Evolutionary conservation across 2,113 vertebrate genomes (phyloP), one percentile per base, ranked within the genome.

Genomic region (Cavia porcellus): DNA sequence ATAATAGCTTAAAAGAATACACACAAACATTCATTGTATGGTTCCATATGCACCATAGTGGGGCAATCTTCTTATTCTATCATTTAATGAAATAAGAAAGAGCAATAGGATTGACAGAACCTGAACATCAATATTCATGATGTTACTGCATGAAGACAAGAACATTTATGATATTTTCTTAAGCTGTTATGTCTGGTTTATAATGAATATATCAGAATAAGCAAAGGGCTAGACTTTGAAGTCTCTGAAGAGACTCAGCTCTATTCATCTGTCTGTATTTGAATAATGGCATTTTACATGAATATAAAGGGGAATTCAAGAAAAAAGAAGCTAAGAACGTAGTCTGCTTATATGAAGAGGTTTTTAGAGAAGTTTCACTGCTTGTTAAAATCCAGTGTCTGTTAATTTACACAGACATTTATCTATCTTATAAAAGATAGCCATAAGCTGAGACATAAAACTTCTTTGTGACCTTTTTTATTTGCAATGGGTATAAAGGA

Each of bases 161-260:
- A 94, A 30, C 77, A 98, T 96, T 97, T 96, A 89, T 64, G 95
- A 81, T 97, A 94, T 96, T 98, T 96, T 96, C 85, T 96, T 96
- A 95, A 94, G 96, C 66, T 96, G 77, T 95, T 97, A 92, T 97
- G 86, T 97, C 77, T 98, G 95, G 24, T 86, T 97, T 95, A 95
- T 97, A 96, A 97, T 97, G 66, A 97, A 30, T 86, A 97, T 94
- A 88, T 72, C 61, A 93, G 96, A 94, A 97, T 96, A 97, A 95
- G 94, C 59, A 96, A 97, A 96, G 72, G 81, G 61, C 75, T 96
- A 95, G 88, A 92, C 75, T 89, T 95, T 87, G 35, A 96, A 92
- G 47, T 97, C 96, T 96, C 92, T 86, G 92, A 97, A 90, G 90
- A 92, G 68, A 95, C 92, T 94, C 35, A 88, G 75, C 70, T 95